Percentiles rank a stretch among this genome's conserved stretches.
Conservation (phyloP, 2,113 vertebrate species). For the Pipa parva region DNA sequence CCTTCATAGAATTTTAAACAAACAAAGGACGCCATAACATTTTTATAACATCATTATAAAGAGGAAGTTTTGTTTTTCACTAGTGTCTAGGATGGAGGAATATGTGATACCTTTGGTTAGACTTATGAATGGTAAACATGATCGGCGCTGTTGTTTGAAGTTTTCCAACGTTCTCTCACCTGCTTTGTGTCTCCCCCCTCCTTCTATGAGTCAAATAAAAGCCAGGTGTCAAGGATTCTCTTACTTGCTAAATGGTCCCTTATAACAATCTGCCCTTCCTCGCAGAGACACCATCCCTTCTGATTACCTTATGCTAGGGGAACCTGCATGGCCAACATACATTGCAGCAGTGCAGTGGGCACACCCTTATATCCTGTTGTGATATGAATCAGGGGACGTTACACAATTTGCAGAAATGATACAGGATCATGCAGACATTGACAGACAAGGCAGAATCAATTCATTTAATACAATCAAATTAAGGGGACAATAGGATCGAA, state of each 20-base stretch:
- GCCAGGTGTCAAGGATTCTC: slow-evolving; percentile 14
- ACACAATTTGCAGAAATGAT: no score
- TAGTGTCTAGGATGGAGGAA: no score
- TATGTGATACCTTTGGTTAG: neutral
- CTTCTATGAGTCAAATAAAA: slow-evolving; percentile 8
- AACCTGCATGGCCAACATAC: neutral
- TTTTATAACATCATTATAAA: no score
- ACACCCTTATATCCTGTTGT: no score
- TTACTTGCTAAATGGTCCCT: slow-evolving; percentile 2
- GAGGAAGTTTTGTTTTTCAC: neutral
- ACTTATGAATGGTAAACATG: slow-evolving; percentile 3
- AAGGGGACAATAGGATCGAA: no score
- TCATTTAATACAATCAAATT: no score
- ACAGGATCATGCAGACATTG: no score
- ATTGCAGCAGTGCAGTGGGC: neutral
- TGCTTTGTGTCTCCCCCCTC: slow-evolving; percentile 19
- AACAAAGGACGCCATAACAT: neutral
- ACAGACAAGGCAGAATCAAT: no score
- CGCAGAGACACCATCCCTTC: neutral
- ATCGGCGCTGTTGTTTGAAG: neutral
- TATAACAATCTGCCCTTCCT: slow-evolving; percentile 13
- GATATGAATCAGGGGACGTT: no score
- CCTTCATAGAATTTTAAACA: neutral
- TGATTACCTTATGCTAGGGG: neutral
- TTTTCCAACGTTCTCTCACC: slow-evolving; percentile 14